Base-by-base conservation (phyloP, 2,113 vertebrate species). In the Arothron firmamentum region DNA sequence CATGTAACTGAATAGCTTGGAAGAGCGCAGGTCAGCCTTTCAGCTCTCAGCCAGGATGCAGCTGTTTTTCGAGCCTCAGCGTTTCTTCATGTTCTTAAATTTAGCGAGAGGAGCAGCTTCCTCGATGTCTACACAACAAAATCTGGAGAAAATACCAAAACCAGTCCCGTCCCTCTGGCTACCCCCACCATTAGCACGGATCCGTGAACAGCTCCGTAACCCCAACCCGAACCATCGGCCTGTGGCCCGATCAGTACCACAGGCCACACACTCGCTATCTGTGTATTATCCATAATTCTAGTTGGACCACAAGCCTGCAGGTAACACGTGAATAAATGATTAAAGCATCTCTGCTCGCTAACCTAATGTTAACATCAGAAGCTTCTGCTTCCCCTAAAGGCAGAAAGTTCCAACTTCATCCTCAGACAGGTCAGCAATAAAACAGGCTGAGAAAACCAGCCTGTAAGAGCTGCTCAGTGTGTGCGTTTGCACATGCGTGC, bases 1-100 rank as follows among this genome's bases (percentile, higher is more conserved):
- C 56, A 62, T 65, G 70, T 55, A 73, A 78, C 15, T 71, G 51
- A 77, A 77, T 72, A 63, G 31, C 59, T 52, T 10, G 12, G 59
- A 59, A 67, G 49, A 61, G 56, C 55, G 58, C 45, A 57, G 34
- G 56, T 83, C 67, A 59, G 76, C 72, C 78, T 47, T 41, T 61
- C 43, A 65, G 42, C 52, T 54, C 54, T 62, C 53, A 55, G 15
- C 49, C 58, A 59, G 31, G 56, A 79, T 75, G 42, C 34, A 65
- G 56, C 52, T 52, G 15, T 14, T 62, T 56, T 78, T 53, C 17
- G 67, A 61, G 60, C 25, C 56, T 45, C 55, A 4, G 28, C 45
- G 60, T 67, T 55, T 68, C 62, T 50, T 65, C 12, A 9, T 17
- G 20, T 58, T 16, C 21, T 60, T 4, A 55, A 72, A 61, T 75